A percentile compares a stretch with the other conserved stretches of the same genome.
Conservation (phyloP, 2,113 vertebrate species). For the Bubo bubo region DNA sequence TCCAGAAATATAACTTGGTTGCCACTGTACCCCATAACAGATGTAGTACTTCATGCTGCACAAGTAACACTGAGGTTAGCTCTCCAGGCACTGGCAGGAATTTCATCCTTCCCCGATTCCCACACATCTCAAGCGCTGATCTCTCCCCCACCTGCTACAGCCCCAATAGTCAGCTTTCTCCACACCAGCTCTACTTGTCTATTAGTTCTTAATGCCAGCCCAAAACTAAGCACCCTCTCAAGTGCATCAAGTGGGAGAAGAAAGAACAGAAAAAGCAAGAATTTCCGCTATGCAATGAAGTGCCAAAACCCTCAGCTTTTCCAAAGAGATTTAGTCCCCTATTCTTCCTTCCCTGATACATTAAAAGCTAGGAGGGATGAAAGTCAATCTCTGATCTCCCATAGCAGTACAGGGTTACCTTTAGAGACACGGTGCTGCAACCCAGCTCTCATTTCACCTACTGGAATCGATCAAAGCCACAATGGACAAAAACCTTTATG, state of each 20-base stretch:
- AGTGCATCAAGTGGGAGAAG: not conserved
- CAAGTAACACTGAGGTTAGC: not conserved
- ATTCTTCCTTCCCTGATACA: not conserved
- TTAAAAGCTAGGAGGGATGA: not conserved
- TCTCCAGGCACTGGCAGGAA: not conserved
- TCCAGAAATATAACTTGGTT: not conserved
- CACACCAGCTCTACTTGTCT: not conserved
- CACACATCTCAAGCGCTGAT: fast-evolving
- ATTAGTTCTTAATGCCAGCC: not conserved
- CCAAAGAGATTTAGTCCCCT: not conserved
- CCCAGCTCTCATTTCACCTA: not conserved
- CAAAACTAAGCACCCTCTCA: not conserved
- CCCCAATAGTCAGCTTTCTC: not conserved
- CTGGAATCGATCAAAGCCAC: not conserved
- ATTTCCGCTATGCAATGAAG: not conserved
- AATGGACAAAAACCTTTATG: not conserved
- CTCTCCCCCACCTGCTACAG: not conserved
- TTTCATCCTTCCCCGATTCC: not conserved
- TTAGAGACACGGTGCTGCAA: not conserved
- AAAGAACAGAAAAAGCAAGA: not conserved
- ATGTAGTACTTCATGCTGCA: not conserved
- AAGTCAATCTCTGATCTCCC: constrained; percentile 18
- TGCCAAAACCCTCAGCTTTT: not conserved
- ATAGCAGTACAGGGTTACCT: not conserved
- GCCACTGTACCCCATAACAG: not conserved